Percentiles rank a stretch among this genome's conserved stretches.
Evolutionary conservation across 2,113 vertebrate species (phyloP).

Genomic region (Heterochromis multidens): DNA sequence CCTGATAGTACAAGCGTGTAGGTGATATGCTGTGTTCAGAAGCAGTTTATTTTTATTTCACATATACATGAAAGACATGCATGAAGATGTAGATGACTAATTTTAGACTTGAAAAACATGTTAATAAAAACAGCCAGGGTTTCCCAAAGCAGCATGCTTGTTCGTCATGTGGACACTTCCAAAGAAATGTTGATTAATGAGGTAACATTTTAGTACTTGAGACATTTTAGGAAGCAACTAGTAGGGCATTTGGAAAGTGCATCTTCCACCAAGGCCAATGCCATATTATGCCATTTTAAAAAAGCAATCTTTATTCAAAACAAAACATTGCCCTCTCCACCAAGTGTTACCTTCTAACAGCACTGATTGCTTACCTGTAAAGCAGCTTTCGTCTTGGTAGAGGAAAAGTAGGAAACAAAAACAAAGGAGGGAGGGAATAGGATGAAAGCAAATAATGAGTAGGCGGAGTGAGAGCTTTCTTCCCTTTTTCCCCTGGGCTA

Average conservation of each 20-base stretch:
- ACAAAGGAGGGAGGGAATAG: background rate
- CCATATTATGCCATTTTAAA: background rate
- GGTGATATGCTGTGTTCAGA: background rate
- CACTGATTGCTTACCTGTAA: background rate
- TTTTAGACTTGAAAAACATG: slow-evolving; percentile 23
- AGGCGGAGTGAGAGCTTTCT: slow-evolving; percentile 4
- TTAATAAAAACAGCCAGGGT: slow-evolving; percentile 15
- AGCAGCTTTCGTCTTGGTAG: background rate
- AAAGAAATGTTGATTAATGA: slow-evolving; percentile 3
- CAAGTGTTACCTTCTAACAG: background rate
- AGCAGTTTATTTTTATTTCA: background rate
- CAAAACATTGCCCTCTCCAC: background rate
- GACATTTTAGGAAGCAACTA: background rate
- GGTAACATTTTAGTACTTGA: background rate
- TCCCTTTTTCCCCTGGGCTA: slow-evolving; percentile 1
- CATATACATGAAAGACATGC: background rate
- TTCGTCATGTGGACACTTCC: background rate
- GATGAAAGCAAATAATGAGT: background rate
- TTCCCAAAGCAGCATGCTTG: slow-evolving; percentile 1
- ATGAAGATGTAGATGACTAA: background rate
- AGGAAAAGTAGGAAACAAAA: background rate
- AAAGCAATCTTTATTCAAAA: background rate
- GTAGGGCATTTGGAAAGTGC: background rate
- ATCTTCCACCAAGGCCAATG: background rate
- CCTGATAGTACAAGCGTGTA: background rate